A percentile compares a stretch with the other conserved stretches of the same genome.
phyloP scores from a whole-genome alignment of 2,797 vertebrate genomes.

The Lutjanus argentimaculatus region DNA sequence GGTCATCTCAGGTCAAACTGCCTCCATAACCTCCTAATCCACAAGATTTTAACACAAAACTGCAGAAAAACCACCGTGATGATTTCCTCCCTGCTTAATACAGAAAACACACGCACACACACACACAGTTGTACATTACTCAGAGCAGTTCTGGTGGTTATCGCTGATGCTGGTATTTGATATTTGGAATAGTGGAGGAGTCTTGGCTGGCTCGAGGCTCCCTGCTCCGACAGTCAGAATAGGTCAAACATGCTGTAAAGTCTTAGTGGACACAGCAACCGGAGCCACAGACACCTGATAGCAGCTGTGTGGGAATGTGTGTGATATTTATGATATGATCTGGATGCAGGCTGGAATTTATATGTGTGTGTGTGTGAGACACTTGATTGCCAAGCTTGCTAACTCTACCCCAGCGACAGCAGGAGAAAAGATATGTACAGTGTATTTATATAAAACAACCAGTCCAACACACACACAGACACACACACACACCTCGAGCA shows the following conservation, averaged over 20 bases:
- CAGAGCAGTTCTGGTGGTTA: conserved; percentile 50
- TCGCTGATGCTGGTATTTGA: conserved; percentile 71
- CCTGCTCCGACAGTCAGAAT: conserved; percentile 53
- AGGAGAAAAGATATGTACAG: conserved; percentile 53
- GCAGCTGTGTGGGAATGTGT: conserved; percentile 58
- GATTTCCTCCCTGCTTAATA: conserved; percentile 24
- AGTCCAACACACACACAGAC: not conserved
- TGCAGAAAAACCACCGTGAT: conserved; percentile 25
- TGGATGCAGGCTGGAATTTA: conserved; percentile 63
- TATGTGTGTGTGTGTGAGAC: conserved; percentile 29
- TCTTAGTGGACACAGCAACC: conserved; percentile 77
- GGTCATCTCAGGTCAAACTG: conserved; percentile 43
- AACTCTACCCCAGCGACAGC: conserved; percentile 61
- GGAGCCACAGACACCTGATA: conserved; percentile 63
- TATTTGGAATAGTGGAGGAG: conserved; percentile 75
- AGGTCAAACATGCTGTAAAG: conserved; percentile 81
- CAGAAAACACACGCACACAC: conserved; percentile 16
- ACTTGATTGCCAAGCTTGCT: conserved; percentile 43
- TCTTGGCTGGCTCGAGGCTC: conserved; percentile 48
- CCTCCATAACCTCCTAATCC: conserved; percentile 37
- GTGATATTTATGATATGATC: conserved; percentile 72
- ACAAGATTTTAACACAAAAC: conserved; percentile 30
- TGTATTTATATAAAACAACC: conserved; percentile 69
- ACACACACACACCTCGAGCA: conserved; percentile 12
- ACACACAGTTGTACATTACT: conserved; percentile 23